Base-by-base conservation (phyloP, 2,113 vertebrate species). In the Colistium nudipinnis region DNA sequence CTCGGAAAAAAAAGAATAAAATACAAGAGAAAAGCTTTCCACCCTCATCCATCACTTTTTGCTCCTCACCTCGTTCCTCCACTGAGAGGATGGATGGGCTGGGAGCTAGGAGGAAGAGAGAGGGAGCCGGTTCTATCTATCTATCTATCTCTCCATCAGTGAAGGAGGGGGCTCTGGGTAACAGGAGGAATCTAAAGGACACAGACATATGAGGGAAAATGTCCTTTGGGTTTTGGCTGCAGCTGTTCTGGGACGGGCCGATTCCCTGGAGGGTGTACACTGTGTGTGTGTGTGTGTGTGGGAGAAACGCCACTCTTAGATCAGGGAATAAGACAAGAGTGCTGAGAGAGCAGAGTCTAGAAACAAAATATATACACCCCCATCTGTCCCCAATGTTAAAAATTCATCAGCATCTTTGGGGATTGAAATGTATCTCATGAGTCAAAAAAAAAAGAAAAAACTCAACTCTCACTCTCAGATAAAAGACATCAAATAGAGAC, bases 11-110 rank as follows among this genome's bases (percentile, higher is more conserved):
- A 31, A 39, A 54, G 49, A 67, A 38, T 24, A 19, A 17, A 57
- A 51, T n/a, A 43, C n/a, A 14, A 35, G 35, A 75, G 55, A 59
- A 68, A 81, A 31, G 14, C 53, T 35, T 54, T 25, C 72, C 64
- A 59, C 38, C 41, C 56, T 76, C 71, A 78, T 85, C 83, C 67
- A 75, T 86, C 81, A 86, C 69, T 55, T 72, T 20, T 72, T 20
- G 28, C 36, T 73, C 54, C 71, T 73, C 65, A 70, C 62, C 67
- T 68, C 36, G 68, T 63, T 52, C 59, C 62, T 74, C 70, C 70
- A 64, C 38, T 62, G 45, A 22, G 9, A 60, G 45, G 76, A 85
- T 69, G 67, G 60, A 74, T 74, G 54, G 47, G 54, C 25, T 57
- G 62, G 45, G 67, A 61, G 54, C 69, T 74, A 77, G 47, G 77